Evolutionary conservation across 2,888 invertebrate species (phyloP).

Genomic region (Mechanitis messenoides): DNA sequence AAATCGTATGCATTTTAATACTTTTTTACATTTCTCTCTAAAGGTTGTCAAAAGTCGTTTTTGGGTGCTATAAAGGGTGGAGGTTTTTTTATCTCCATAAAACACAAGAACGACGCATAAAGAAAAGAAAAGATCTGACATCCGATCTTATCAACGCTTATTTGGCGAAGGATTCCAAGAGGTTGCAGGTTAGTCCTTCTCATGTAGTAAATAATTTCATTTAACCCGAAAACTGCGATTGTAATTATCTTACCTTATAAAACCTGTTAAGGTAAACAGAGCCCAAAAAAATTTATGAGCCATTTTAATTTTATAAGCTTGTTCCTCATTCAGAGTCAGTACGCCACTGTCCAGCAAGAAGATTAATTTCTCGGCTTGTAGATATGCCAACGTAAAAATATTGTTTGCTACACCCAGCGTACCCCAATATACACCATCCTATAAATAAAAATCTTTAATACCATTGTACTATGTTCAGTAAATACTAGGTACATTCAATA

Average conservation of each 20-base stretch:
- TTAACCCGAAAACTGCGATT: neutral
- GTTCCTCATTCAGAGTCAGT: conserved; percentile 71
- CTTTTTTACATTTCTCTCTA: too few relatives aligned
- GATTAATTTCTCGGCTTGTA: conserved; percentile 89
- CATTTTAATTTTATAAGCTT: conserved; percentile 79
- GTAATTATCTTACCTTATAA: conserved; percentile 77
- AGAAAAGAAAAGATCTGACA: too few relatives aligned
- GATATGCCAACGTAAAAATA: conserved; percentile 83
- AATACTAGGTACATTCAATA: neutral
- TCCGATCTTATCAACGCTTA: too few relatives aligned
- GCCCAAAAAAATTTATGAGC: conserved; percentile 86
- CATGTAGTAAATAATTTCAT: too few relatives aligned
- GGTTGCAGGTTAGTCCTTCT: too few relatives aligned
- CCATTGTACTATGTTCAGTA: neutral
- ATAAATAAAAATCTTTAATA: conserved; percentile 12
- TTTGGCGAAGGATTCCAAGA: too few relatives aligned
- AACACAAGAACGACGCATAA: too few relatives aligned
- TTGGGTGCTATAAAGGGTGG: too few relatives aligned
- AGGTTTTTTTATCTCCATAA: too few relatives aligned
- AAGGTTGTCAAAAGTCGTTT: too few relatives aligned
- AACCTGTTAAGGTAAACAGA: conserved; percentile 81
- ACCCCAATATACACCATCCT: conserved; percentile 66
- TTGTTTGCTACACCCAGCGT: conserved; percentile 82
- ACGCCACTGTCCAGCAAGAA: conserved; percentile 87
- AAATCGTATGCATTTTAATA: too few relatives aligned